Evolutionary conservation across 2,113 vertebrate genomes (phyloP).

Genomic region (Caranx ignobilis): DNA sequence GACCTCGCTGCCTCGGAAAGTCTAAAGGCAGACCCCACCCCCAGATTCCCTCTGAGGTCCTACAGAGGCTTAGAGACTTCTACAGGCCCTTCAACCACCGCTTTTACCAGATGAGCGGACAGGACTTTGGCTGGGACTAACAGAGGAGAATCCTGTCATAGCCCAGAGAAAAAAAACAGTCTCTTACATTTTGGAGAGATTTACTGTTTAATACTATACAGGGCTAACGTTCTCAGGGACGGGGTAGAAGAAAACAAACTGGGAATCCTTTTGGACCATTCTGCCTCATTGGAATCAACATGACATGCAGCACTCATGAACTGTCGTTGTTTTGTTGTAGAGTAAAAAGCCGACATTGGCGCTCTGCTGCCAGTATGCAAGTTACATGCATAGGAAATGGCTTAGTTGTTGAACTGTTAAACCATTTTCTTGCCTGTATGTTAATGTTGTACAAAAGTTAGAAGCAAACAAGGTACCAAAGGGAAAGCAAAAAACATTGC

Average conservation of each 20-base stretch:
- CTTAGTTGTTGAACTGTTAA: slow-evolving; percentile 33
- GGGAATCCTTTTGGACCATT: neutral
- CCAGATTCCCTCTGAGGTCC: slow-evolving; percentile 84
- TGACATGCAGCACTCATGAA: slow-evolving; percentile 53
- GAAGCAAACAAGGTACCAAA: slow-evolving; percentile 36
- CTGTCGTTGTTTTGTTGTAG: slow-evolving; percentile 16
- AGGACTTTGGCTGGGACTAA: slow-evolving; percentile 96
- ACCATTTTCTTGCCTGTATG: slow-evolving; percentile 26
- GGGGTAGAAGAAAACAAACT: slow-evolving; percentile 11
- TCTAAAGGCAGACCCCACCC: slow-evolving; percentile 95
- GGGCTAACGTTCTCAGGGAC: slow-evolving; percentile 68
- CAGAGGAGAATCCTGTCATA: neutral
- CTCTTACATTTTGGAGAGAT: slow-evolving; percentile 1
- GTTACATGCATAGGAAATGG: slow-evolving; percentile 32
- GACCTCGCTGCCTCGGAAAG: slow-evolving; percentile 92
- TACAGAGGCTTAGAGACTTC: slow-evolving; percentile 91
- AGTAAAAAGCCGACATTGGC: slow-evolving; percentile 15
- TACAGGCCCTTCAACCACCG: slow-evolving; percentile 93
- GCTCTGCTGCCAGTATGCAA: slow-evolving; percentile 58
- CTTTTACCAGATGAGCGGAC: slow-evolving; percentile 96
- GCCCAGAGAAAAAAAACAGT: neutral
- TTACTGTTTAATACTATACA: slow-evolving; percentile 19
- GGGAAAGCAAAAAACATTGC: slow-evolving; percentile 23
- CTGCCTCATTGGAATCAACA: slow-evolving; percentile 36
- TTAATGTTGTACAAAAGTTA: slow-evolving; percentile 8